A percentile compares a stretch with the other conserved stretches of the same genome.
These are phyloP conservation scores for Pungitius pungitius DNA, from an alignment of 2,113 vertebrate genomes.

Conservation along the genomic window DNA sequence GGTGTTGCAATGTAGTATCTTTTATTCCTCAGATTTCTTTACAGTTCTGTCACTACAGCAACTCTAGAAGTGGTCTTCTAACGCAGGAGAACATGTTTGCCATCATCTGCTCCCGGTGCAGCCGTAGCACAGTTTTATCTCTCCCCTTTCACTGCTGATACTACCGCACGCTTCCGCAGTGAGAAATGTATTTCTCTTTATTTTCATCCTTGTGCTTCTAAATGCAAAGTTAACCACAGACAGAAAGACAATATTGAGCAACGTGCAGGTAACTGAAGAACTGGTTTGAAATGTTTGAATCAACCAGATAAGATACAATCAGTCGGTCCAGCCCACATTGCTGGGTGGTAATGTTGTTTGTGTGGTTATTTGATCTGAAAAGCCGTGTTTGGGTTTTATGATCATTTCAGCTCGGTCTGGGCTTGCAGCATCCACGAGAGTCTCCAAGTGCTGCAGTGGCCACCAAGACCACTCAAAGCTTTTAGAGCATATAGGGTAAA, in stretches of 20 bases:
- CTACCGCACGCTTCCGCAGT: neutral
- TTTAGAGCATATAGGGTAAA: conserved; percentile 52
- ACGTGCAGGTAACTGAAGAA: conserved; percentile 6
- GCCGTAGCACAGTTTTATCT: neutral
- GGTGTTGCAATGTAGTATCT: conserved; percentile 21
- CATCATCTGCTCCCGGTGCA: conserved; percentile 9
- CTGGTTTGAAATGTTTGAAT: neutral
- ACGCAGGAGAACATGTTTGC: conserved; percentile 8
- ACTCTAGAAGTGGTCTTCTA: neutral
- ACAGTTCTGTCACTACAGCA: conserved; percentile 1
- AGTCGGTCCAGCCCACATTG: neutral
- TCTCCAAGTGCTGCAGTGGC: conserved; percentile 47
- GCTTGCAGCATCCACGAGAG: conserved; percentile 39
- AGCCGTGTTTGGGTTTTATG: conserved; percentile 44
- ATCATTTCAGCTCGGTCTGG: conserved; percentile 30
- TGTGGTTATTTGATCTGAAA: conserved; percentile 30
- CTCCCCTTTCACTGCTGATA: conserved; percentile 12
- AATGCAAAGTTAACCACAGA: neutral
- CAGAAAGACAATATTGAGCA: conserved; percentile 9
- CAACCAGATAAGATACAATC: conserved; percentile 3
- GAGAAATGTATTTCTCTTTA: conserved; percentile 35
- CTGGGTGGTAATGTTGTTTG: conserved; percentile 13
- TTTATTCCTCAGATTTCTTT: neutral
- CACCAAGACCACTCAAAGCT: conserved; percentile 65
- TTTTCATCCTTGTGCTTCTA: conserved; percentile 24